Evolutionary conservation across 2,797 vertebrate genomes (phyloP), one percentile per base, ranked within the genome.

Genomic region (Mus spretus): DNA sequence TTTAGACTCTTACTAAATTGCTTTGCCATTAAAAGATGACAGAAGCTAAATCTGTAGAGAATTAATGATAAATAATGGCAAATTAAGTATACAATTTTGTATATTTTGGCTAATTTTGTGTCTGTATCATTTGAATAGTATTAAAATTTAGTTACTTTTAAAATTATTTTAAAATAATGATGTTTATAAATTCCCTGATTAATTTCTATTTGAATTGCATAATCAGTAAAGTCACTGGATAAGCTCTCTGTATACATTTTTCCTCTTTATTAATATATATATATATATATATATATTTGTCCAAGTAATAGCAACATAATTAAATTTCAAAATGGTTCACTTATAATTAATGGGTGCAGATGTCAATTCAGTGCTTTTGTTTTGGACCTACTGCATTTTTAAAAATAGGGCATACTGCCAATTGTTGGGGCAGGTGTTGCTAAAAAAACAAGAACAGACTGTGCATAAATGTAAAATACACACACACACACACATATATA

Each of bases 281-380:
- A 47, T 47, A 44, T 44, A 44, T 44, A 44, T 4, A 44, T 74
- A 1, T 44, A 74, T 77, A 63, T 78, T 80, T 75, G 67, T 93
- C 6, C 11, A 94, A 95, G 13, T 80, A 63, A 85, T 93, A 93
- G 63, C 53, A 59, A 79, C 89, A 89, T 82, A 19, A 65, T 91
- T 86, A 93, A 34, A 83, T 83, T 84, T 92, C 2, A 89, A 95
- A 94, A 83, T 75, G 9, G 19, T 37, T 28, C 26, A 37, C 47
- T 94, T 93, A 40, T 72, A 31, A 75, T 89, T 94, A 85, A 78
- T 20, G 9, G 8, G 6, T 74, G 50, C 7, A 20, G 11, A 12
- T n/a, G 26, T 0, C 65, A 34, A 93, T 74, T 91, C 19, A 81
- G 67, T 84, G 20, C 17, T 82, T 74, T 7, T 95, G 34, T 77